Evolutionary conservation across 1,140 invertebrate species (phyloP), one percentile per base, ranked within the genome.

Genomic region (Drosophila pectinifera): DNA sequence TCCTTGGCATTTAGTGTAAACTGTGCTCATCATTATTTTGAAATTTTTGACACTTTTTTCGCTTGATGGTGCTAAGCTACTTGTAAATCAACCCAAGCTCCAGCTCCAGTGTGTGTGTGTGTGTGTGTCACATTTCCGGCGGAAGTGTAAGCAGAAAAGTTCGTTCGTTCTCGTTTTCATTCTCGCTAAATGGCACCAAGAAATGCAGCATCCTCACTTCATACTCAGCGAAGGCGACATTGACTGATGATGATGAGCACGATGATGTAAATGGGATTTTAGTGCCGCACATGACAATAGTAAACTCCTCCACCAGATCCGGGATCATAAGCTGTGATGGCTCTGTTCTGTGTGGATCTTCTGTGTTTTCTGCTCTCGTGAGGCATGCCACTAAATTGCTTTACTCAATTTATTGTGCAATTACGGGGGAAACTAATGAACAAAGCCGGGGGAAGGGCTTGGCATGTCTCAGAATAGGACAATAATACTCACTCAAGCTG

Each of bases 191-290:
- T 89, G 83, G 84, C 83, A 83, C 73, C 83, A 88, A 88, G 83
- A 88, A 88, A 88, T 88, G 83, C 83, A 88, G 80, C 84, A 81
- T 83, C 75, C 78, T 82, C 83, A 80, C 83, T 84, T 79, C 72
- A 76, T 84, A 83, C 86, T 73, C 67, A 67, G 79, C 28, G 41
- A 45, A 67, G 48, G 20, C 69, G 83, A 88, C 83, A 88, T 88
- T 89, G 83, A 88, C 83, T 88, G 83, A 88, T 89, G 84, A 88
- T 88, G 83, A 88, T 89, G 83, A 88, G 84, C 75, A 88, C 81
- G 84, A 89, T 88, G 83, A 88, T 88, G 83, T 88, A 88, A 88
- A 88, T 88, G 83, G 83, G 83, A 88, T 89, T 88, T 88, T 88
- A 88, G 79, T 86, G 82, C 79, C 69, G 75, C 51, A 70, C 82